Percentiles rank a stretch among this genome's conserved stretches.
Evolutionary conservation across 2,113 vertebrate genomes (phyloP).

Genomic region (Brachypodius melanocephalos): DNA sequence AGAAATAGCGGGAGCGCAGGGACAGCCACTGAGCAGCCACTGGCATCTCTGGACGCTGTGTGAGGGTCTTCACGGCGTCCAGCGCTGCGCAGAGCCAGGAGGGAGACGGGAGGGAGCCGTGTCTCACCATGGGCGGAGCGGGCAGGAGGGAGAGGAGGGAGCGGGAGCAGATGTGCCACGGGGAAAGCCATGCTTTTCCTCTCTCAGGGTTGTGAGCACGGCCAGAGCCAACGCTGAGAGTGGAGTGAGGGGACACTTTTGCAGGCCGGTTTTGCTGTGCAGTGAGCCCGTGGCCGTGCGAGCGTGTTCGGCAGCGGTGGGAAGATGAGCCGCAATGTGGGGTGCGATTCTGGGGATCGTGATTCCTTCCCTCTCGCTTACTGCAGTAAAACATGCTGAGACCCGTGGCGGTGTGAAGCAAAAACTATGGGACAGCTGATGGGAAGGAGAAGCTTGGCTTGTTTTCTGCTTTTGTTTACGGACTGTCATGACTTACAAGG

Average conservation of each 20-base stretch:
- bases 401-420: not conserved
- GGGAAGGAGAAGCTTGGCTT: not conserved
- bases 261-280: not conserved
- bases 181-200: not conserved
- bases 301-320: not conserved
- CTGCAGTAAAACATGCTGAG: not conserved
- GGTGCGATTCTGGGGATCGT: not conserved
- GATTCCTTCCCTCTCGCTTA: not conserved
- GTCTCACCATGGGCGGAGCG: not conserved
- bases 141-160: not conserved
- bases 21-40: accelerated
- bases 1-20: not conserved
- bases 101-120: not conserved
- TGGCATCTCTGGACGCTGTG: not conserved
- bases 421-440: not conserved
- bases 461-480: not conserved
- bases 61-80: not conserved
- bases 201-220: not conserved
- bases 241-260: not conserved
- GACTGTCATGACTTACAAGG: not conserved
- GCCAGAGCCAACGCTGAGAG: not conserved
- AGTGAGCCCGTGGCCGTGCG: not conserved
- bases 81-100: not conserved
- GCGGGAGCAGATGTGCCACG: not conserved
- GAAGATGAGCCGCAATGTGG: not conserved